phyloP scores from a whole-genome alignment of 2,113 vertebrate species.

The Leucoraja erinaceus region DNA sequence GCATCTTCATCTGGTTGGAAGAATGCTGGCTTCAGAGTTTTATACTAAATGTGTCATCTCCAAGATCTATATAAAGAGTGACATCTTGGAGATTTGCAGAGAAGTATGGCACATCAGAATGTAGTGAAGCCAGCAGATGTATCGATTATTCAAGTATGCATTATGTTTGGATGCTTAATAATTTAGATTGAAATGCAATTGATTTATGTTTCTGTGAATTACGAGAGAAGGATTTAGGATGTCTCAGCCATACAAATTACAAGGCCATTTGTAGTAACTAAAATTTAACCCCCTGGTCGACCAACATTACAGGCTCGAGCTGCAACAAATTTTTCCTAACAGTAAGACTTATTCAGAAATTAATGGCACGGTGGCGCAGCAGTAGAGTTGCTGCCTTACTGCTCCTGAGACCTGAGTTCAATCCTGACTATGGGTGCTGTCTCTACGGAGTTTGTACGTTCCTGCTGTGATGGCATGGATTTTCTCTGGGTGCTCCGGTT shows the following conservation, averaged over 20 bases:
- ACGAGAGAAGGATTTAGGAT: background rate
- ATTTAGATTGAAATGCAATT: conserved; percentile 7
- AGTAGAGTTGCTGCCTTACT: no score
- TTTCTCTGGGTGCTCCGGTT: no score
- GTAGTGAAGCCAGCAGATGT: background rate
- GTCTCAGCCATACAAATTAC: background rate
- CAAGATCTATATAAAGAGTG: background rate
- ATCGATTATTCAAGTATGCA: background rate
- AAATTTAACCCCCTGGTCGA: background rate
- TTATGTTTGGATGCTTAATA: conserved; percentile 2
- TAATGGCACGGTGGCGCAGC: no score
- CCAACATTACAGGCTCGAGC: background rate
- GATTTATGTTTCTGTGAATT: background rate
- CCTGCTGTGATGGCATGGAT: no score
- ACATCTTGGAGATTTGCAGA: background rate
- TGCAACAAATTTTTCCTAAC: background rate
- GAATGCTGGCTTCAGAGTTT: background rate
- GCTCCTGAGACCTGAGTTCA: no score
- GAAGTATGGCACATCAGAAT: background rate
- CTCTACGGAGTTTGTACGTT: no score
- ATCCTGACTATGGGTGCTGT: no score
- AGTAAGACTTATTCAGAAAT: background rate
- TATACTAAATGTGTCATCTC: background rate
- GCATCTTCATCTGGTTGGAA: background rate
- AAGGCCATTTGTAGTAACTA: background rate